Percentiles rank a stretch among this genome's conserved stretches.
These are phyloP conservation scores for Pseudorectes ferrugineus DNA, from an alignment of 2,113 vertebrate genomes.

Conservation along the genomic window DNA sequence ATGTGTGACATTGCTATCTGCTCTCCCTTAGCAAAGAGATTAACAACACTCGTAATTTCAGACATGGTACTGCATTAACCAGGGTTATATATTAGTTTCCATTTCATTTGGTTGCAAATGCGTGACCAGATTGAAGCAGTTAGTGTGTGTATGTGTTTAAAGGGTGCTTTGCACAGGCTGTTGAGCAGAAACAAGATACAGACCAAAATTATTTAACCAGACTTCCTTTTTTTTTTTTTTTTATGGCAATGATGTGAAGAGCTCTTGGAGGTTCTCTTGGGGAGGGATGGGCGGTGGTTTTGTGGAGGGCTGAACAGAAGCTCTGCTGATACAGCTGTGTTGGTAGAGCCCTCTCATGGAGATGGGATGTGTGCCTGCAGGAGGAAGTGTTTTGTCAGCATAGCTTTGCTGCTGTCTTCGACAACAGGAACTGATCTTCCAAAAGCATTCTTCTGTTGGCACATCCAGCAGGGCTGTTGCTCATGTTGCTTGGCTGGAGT, in stretches of 20 bases:
- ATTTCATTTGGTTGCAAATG: not conserved
- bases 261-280: not conserved
- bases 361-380: not conserved
- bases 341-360: not conserved
- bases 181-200: not conserved
- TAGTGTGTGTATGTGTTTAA: not conserved
- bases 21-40: not conserved
- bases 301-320: not conserved
- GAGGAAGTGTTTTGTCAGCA: not conserved
- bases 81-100: not conserved
- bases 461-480: not conserved
- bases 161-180: not conserved
- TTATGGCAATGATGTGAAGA: not conserved
- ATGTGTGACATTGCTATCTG: not conserved
- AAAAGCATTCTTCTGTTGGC: not conserved
- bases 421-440: not conserved
- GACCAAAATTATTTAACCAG: not conserved
- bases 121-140: not conserved
- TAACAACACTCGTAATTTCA: not conserved
- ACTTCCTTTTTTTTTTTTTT: not conserved
- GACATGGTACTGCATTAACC: not conserved
- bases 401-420: not conserved
- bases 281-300: not conserved
- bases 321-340: not conserved
- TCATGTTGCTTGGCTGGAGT: not conserved